Conservation (phyloP, 1,140 invertebrate species). For the Cydia strobilella region DNA sequence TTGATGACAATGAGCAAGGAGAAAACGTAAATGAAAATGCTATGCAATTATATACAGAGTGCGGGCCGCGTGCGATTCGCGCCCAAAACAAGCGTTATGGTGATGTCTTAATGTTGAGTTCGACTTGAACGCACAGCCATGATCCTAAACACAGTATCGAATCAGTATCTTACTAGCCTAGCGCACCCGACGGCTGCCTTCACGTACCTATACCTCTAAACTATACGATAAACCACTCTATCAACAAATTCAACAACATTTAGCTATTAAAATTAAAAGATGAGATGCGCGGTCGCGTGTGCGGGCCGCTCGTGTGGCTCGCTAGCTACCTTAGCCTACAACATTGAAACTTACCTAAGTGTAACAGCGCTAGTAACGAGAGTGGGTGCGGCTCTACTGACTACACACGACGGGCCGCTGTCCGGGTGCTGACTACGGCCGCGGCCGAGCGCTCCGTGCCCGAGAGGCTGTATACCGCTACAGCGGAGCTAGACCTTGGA, state of each 20-base stretch:
- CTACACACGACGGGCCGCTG: slow-evolving; percentile 30
- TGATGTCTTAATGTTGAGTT: slow-evolving; percentile 66
- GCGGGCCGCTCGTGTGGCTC: slow-evolving; percentile 32
- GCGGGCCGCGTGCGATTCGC: slow-evolving; percentile 48
- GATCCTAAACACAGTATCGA: slow-evolving; percentile 66
- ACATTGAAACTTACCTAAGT: slow-evolving; percentile 62
- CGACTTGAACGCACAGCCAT: slow-evolving; percentile 72
- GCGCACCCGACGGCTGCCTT: slow-evolving; percentile 62
- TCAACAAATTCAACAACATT: slow-evolving; percentile 78
- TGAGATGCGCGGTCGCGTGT: slow-evolving; percentile 52
- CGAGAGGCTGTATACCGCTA: not conserved
- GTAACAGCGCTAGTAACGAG: slow-evolving; percentile 50
- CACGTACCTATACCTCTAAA: slow-evolving; percentile 62
- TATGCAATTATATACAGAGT: slow-evolving; percentile 74
- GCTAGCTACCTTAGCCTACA: slow-evolving; percentile 72
- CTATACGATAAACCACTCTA: slow-evolving; percentile 76
- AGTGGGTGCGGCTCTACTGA: slow-evolving; percentile 33
- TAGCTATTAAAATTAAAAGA: slow-evolving; percentile 77
- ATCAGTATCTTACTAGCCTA: slow-evolving; percentile 58
- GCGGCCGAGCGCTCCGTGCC: not conserved
- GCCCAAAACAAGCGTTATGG: slow-evolving; percentile 46
- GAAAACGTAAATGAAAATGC: slow-evolving; percentile 76
- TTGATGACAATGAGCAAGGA: slow-evolving; percentile 79
- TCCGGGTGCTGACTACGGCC: slow-evolving; percentile 12
- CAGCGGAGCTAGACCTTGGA: no score